Evolutionary conservation across 2,888 invertebrate genomes (phyloP), one percentile per base, ranked within the genome.

Genomic region (Euclidia mi): DNA sequence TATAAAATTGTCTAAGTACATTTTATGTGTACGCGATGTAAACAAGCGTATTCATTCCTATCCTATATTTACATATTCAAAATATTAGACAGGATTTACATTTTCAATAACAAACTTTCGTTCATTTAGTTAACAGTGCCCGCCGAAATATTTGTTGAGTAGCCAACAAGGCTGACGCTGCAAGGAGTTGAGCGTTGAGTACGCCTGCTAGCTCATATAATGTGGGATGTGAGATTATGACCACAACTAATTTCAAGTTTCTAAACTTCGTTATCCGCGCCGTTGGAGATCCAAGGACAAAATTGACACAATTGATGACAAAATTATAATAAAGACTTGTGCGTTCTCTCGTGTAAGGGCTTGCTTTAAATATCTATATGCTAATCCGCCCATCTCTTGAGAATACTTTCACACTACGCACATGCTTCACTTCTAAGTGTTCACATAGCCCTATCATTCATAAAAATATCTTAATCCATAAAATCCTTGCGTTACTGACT

Each of bases 191-290:
- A 65, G 61, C 68, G 72, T 62, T 69, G 65, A 76, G 78, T 75
- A 75, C 68, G 68, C 63, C 71, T 74, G 68, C 67, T 74, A 62
- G 71, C 78, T 78, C 78, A 81, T 77, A 75, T 81, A 81, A 81
- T 82, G 79, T 79, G 82, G 76, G 80, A 81, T 81, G 78, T 83
- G 83, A 85, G 85, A 88, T 88, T 88, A 86, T 88, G 83, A 86
- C 85, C 85, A 77, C 78, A 87, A 87, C 89, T 90, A 91, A 91
- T 91, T 89, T 81, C 87, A 91, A 91, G 91, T 91, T 91, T 86
- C 84, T 79, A 83, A 91, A 91, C 90, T 91, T 90, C 86, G 89
- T 91, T 90, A 90, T 82, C 76, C 90, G 89, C 90, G 57, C 85
- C 84, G 88, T 84, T 88, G 89, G 83, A 88, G 86, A 88, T 87